Evolutionary conservation across 2,113 vertebrate genomes (phyloP).

Genomic region (Cynocephalus volans): DNA sequence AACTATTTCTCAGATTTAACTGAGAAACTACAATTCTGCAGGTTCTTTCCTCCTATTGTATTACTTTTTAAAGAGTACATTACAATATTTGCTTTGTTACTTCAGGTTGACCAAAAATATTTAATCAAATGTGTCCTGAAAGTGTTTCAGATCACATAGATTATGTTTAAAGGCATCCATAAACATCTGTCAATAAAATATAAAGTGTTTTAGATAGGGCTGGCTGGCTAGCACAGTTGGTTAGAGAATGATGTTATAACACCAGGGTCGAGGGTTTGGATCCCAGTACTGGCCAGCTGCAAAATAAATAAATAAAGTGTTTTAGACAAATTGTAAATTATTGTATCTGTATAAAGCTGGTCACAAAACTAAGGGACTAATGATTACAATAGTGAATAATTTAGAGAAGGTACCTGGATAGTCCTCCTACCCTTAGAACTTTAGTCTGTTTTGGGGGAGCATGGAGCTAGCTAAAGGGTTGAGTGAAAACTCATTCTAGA

Average conservation of each 20-base stretch:
- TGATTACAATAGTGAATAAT: background rate
- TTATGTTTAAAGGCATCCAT: background rate
- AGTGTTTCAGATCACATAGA: background rate
- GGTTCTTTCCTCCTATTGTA: background rate
- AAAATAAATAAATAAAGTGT: background rate
- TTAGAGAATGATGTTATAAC: no score
- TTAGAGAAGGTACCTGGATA: background rate
- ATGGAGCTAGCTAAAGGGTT: background rate
- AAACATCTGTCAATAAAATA: background rate
- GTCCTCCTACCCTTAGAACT: background rate
- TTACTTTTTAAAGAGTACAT: constrained; percentile 21
- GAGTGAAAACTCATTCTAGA: background rate
- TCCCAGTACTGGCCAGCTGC: no score
- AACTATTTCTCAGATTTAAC: background rate
- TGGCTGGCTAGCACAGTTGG: no score
- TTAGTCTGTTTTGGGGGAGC: background rate
- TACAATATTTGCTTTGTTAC: background rate
- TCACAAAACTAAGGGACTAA: background rate
- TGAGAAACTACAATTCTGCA: background rate
- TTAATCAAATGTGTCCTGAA: background rate
- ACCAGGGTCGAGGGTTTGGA: no score
- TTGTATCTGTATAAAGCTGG: background rate
- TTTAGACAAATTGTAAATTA: constrained; percentile 20
- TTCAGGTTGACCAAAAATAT: background rate
- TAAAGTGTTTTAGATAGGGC: background rate